A percentile compares a stretch with the other conserved stretches of the same genome.
Conservation (phyloP, 2,888 invertebrate genomes). For the Drosophila longiperda region DNA sequence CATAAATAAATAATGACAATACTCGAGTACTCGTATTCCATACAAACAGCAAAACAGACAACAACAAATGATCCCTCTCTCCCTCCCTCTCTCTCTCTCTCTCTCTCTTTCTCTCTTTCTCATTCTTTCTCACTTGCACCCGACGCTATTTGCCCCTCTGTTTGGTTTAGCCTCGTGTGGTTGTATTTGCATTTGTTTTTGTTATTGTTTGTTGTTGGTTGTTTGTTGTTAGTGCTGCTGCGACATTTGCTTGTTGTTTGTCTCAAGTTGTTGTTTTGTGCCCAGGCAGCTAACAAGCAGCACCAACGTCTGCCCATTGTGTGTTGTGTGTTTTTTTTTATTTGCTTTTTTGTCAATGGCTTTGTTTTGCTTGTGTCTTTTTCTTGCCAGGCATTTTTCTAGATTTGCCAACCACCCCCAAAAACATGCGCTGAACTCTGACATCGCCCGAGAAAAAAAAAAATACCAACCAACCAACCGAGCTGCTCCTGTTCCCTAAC, state of each 20-base stretch:
- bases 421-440: slow-evolving; percentile 78
- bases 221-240: slow-evolving; percentile 43
- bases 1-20: slow-evolving; percentile 80
- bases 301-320: slow-evolving; percentile 79
- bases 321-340: slow-evolving; percentile 23
- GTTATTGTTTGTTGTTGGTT: slow-evolving; percentile 31
- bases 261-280: slow-evolving; percentile 65
- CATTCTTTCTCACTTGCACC: slow-evolving; percentile 9
- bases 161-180: background rate
- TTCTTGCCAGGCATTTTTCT: slow-evolving; percentile 69
- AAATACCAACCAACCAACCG: slow-evolving; percentile 2
- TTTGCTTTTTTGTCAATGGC: slow-evolving; percentile 15
- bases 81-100: slow-evolving; percentile 1
- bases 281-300: slow-evolving; percentile 59
- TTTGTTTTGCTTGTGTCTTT: slow-evolving; percentile 25
- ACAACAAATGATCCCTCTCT: slow-evolving; percentile 73
- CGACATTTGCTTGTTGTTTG: slow-evolving; percentile 76
- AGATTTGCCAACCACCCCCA: slow-evolving; percentile 77
- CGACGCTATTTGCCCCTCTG: background rate
- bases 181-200: slow-evolving; percentile 65
- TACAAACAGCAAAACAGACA: slow-evolving; percentile 64
- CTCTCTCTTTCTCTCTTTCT: background rate
- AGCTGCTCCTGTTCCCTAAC: slow-evolving; percentile 35
- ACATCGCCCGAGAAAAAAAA: slow-evolving; percentile 49
- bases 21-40: slow-evolving; percentile 48